These are phyloP conservation scores for Fragum whitleyi DNA, from an alignment of 2,888 invertebrate genomes.

Conservation along the genomic window DNA sequence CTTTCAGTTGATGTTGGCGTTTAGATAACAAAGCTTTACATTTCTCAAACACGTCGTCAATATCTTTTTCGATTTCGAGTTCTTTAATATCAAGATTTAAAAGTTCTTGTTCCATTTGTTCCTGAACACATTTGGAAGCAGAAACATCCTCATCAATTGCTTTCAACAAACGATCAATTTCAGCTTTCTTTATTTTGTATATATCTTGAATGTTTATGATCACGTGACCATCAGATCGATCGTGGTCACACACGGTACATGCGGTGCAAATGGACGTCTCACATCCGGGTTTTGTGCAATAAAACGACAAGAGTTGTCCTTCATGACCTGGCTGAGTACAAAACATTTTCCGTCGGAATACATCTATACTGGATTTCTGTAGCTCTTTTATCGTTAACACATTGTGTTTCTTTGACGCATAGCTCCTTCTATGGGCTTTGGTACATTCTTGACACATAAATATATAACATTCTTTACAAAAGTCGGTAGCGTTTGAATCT, in stretches of 20 bases:
- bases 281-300: constrained; percentile 68
- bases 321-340: constrained; percentile 68
- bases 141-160: constrained; percentile 61
- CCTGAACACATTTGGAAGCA: constrained; percentile 59
- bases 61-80: constrained; percentile 69
- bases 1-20: constrained; percentile 60
- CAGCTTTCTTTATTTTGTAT: constrained; percentile 59
- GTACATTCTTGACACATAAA: constrained; percentile 71
- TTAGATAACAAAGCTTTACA: constrained; percentile 55
- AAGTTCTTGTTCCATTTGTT: constrained; percentile 68
- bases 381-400: constrained; percentile 64
- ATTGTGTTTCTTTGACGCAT: constrained; percentile 65
- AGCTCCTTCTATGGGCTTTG: constrained; percentile 64
- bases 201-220: constrained; percentile 67
- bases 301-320: constrained; percentile 67
- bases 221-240: constrained; percentile 63
- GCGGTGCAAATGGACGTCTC: constrained; percentile 67
- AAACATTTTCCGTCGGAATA: constrained; percentile 63
- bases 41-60: constrained; percentile 63
- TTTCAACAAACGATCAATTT: constrained; percentile 59
- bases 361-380: constrained; percentile 65
- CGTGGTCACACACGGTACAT: constrained; percentile 70
- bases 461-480: constrained; percentile 71
- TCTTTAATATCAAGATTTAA: constrained; percentile 70
- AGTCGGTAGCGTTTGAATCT: constrained; percentile 65